Conservation (phyloP, 2,888 invertebrate genomes). For the Seira musarum region DNA sequence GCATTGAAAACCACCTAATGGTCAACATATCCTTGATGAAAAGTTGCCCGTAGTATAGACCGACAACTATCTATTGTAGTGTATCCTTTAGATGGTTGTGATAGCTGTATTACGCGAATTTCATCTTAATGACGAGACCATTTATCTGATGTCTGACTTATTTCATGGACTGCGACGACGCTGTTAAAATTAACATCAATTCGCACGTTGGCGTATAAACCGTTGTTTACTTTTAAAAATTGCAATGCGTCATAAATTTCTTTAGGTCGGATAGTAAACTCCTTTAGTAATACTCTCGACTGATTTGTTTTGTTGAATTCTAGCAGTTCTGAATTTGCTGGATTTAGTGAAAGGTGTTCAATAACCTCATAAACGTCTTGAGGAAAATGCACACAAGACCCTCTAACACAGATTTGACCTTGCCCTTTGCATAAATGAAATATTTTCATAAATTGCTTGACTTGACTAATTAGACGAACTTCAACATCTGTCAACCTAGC, state of each 20-base stretch:
- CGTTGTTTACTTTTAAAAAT: conserved; percentile 4
- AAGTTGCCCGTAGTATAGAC: conserved; percentile 24
- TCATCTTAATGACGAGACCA: background rate
- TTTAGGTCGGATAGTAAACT: background rate
- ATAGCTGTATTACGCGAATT: background rate
- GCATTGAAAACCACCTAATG: conserved; percentile 51
- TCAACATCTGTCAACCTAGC: conserved; percentile 17
- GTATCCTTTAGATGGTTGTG: conserved; percentile 14
- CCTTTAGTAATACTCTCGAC: background rate
- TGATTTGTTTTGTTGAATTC: background rate
- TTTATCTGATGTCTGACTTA: background rate
- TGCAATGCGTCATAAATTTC: background rate
- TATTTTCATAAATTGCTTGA: conserved; percentile 37
- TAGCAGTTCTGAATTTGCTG: background rate
- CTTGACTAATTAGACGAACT: conserved; percentile 29
- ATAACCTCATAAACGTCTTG: conserved; percentile 24
- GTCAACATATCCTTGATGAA: conserved; percentile 24
- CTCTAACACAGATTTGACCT: conserved; percentile 32
- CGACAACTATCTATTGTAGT: background rate
- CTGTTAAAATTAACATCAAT: background rate
- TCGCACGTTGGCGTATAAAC: background rate
- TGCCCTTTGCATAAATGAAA: conserved; percentile 27
- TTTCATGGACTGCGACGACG: background rate
- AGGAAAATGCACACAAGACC: conserved; percentile 34
- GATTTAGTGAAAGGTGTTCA: conserved; percentile 1